phyloP scores from a whole-genome alignment of 1,140 invertebrate genomes.

The Maniola jurtina region DNA sequence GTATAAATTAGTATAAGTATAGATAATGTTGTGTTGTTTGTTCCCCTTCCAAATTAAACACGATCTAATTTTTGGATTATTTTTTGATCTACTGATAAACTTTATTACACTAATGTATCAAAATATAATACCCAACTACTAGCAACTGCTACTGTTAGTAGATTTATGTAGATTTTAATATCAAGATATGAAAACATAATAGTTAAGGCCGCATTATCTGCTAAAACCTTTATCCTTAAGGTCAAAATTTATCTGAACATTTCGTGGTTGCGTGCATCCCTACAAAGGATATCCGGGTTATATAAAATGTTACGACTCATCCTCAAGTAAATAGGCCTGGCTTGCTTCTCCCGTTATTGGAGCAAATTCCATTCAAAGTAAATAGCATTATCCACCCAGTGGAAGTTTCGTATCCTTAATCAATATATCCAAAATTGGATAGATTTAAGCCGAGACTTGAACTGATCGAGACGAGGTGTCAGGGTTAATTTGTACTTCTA shows the following conservation, averaged over 20 bases:
- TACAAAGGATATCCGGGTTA: slow-evolving; percentile 7
- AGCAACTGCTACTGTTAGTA: not conserved
- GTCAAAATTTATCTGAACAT: slow-evolving; percentile 5
- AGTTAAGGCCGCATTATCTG: not conserved
- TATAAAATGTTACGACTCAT: slow-evolving; percentile 11
- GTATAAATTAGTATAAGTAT: no score
- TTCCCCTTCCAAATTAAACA: no score
- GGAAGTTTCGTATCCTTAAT: slow-evolving; percentile 35
- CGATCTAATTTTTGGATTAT: no score
- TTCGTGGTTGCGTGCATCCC: not conserved
- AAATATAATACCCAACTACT: no score
- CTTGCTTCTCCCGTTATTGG: slow-evolving; percentile 22
- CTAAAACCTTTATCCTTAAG: not conserved
- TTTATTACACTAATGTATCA: no score
- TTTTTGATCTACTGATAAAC: no score
- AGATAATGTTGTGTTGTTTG: no score
- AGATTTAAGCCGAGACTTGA: slow-evolving; percentile 9
- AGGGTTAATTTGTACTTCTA: slow-evolving; percentile 7
- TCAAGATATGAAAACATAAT: no score
- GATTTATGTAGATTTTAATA: not conserved
- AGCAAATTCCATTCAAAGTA: slow-evolving; percentile 31
- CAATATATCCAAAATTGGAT: slow-evolving; percentile 47
- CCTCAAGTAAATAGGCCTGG: slow-evolving; percentile 2
- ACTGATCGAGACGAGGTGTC: slow-evolving; percentile 15
- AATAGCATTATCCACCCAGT: slow-evolving; percentile 22